phyloP scores from a whole-genome alignment of 2,888 invertebrate genomes.

The Hofmannophila pseudospretella region DNA sequence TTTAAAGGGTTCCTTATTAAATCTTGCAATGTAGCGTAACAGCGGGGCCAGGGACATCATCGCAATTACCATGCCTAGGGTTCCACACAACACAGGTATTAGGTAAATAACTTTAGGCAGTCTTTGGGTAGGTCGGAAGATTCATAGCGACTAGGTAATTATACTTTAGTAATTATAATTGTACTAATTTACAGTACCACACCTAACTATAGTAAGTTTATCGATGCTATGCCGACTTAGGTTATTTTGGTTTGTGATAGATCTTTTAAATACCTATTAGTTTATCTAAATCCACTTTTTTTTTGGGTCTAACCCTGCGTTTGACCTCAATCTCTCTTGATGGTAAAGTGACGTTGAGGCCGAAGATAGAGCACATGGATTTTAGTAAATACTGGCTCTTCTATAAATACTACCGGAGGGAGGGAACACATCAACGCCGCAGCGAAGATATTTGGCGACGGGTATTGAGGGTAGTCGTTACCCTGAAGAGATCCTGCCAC shows the following conservation, averaged over 20 bases:
- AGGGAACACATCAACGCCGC: no score
- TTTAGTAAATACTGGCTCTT: no score
- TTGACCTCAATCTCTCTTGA: no score
- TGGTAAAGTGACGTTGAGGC: no score
- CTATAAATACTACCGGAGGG: no score
- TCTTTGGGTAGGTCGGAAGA: conserved; percentile 79
- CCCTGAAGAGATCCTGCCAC: no score
- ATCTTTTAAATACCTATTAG: conserved; percentile 25
- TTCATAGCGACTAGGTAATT: conserved; percentile 68
- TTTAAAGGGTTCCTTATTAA: no score
- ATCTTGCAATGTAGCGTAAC: conserved; percentile 53
- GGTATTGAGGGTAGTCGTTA: no score
- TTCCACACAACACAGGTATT: conserved; percentile 59
- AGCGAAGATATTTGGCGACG: no score
- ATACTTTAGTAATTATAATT: conserved; percentile 35
- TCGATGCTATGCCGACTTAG: conserved; percentile 37
- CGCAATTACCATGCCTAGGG: conserved; percentile 50
- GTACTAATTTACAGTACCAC: conserved; percentile 46
- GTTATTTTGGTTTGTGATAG: conserved; percentile 17
- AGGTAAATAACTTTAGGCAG: conserved; percentile 72
- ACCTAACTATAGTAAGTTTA: conserved; percentile 47
- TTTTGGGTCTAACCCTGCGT: no score
- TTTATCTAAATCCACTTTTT: no score
- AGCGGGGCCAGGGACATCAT: conserved; percentile 58
- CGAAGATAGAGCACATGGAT: no score